Evolutionary conservation across 2,797 vertebrate species (phyloP), one percentile per base, ranked within the genome.

Genomic region (Brachymystax lenok): DNA sequence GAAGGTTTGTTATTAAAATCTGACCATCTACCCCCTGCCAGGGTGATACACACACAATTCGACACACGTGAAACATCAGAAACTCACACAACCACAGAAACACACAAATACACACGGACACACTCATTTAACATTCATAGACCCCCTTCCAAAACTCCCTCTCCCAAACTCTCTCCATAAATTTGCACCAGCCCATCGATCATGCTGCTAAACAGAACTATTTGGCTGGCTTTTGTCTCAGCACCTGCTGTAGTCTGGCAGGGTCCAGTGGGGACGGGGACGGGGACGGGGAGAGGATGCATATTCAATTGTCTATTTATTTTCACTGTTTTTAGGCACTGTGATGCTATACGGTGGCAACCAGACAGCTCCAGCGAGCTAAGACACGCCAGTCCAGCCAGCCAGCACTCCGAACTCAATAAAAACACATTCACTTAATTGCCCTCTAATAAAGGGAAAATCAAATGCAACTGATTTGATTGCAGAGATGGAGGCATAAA

Each of bases 251-350:
- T 54, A 21, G 40, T 51, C 69, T 67, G 12, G 27, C 17, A 17
- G 54, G 54, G 54, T 56, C 14, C 54, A 56, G 21, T 16, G 8
- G 8, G 13, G 13, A 67, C 13, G 3, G 3, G 64, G 13, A 67
- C 1, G 28, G 28, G 12, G 24, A 24, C n/a, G n/a, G n/a, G n/a
- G 61, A 64, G 24, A 66, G 86, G 8, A 46, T 0, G 75, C 74
- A 79, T 82, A 88, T 88, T 89, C 86, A 90, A 89, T 88, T 87
- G 87, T 86, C 82, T 81, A 79, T 89, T 87, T 86, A 79, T 89
- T 87, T 87, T 71, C 40, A 78, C 16, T 75, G 24, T 80, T 69
- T 74, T 24, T 28, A 56, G 14, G 17, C 73, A 81, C 46, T 5
- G 70, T 72, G 76, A 79, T 79, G 79, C 71, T 12, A 6, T 78